phyloP scores from a whole-genome alignment of 1,140 invertebrate genomes.

The Brachionus sp. region DNA sequence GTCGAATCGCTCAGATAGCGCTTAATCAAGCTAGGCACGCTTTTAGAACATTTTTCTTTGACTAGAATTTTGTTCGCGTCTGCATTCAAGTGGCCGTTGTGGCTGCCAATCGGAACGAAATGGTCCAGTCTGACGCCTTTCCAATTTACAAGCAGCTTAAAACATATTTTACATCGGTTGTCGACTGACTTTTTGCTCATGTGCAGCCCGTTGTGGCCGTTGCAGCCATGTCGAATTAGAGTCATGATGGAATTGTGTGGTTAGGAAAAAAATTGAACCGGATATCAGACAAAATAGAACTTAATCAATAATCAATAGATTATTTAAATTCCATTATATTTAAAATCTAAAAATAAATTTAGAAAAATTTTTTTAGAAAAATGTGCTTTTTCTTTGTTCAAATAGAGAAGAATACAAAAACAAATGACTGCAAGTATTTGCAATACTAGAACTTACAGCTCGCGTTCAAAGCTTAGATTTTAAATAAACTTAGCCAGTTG shows the following conservation, averaged over 20 bases:
- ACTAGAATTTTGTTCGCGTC: constrained; percentile 12
- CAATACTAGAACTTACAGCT: neutral
- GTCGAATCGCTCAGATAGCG: neutral
- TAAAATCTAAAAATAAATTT: constrained; percentile 11
- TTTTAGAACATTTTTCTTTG: constrained; percentile 14
- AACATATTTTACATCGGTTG: constrained; percentile 34
- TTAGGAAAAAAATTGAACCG: neutral
- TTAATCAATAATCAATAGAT: constrained; percentile 18
- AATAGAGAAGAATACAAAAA: neutral
- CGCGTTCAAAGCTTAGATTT: neutral
- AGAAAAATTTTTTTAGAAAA: neutral
- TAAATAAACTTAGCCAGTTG: neutral
- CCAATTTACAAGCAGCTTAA: constrained; percentile 14
- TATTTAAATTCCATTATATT: constrained; percentile 25
- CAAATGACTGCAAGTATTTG: neutral
- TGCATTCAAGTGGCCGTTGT: neutral
- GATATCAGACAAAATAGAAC: neutral
- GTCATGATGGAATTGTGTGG: neutral
- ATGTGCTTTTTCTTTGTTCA: constrained; percentile 1
- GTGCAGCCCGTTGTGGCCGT: neutral
- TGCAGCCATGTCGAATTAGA: constrained; percentile 10
- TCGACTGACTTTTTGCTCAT: neutral
- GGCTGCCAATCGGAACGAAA: neutral
- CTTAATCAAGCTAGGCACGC: neutral
- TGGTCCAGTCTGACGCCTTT: constrained; percentile 25